Evolutionary conservation across 2,797 vertebrate species (phyloP).

Genomic region (Eremophila alpestris): DNA sequence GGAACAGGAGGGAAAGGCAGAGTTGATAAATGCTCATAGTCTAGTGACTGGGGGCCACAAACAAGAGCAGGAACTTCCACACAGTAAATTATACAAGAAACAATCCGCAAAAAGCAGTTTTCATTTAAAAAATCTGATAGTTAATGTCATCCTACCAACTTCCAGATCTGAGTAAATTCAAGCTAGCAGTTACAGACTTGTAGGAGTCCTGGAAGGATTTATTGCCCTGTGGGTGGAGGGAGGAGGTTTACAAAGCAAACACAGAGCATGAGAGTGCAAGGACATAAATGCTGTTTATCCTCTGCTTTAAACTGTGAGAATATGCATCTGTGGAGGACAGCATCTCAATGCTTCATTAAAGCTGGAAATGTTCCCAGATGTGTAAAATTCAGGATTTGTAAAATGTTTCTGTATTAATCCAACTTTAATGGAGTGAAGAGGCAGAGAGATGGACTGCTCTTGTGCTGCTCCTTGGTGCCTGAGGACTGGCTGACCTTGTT

Average conservation of each 20-base stretch:
- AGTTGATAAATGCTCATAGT: neutral
- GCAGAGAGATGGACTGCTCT: neutral
- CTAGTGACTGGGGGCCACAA: neutral
- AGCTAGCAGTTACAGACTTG: neutral
- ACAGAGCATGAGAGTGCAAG: neutral
- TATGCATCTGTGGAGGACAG: neutral
- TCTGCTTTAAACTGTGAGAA: neutral
- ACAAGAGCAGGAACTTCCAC: neutral
- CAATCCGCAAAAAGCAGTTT: neutral
- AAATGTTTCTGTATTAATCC: neutral
- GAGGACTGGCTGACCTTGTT: rapidly evolving
- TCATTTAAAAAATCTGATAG: neutral
- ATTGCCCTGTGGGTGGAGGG: neutral
- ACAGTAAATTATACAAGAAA: neutral
- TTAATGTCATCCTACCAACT: neutral
- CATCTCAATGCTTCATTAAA: neutral
- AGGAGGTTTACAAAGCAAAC: neutral
- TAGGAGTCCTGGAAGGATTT: neutral
- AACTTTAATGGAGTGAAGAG: neutral
- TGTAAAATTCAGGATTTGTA: neutral
- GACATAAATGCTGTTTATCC: neutral
- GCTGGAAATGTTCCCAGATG: neutral
- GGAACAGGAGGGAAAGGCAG: neutral
- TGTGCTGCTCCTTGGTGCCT: neutral
- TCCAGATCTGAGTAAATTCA: neutral